Evolutionary conservation across 2,797 vertebrate species (phyloP).

Genomic region (Eutrigla gurnardus): DNA sequence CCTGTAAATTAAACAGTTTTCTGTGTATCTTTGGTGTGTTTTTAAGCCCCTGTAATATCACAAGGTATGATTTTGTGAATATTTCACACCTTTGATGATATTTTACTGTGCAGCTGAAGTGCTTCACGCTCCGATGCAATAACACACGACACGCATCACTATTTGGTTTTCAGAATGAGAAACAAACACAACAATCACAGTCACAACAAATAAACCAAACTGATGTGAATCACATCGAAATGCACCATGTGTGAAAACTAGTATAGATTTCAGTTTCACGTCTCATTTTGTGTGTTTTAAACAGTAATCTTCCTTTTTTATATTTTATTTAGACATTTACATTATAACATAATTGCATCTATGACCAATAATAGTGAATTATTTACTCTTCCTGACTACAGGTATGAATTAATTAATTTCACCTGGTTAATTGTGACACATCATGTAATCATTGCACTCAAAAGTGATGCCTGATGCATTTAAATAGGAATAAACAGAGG

Average conservation of each 20-base stretch:
- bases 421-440: no score
- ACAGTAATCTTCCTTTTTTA: not conserved
- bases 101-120: not conserved
- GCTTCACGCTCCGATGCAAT: not conserved
- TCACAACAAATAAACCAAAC: not conserved
- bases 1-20: not conserved
- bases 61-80: constrained; percentile 1
- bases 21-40: not conserved
- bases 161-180: not conserved
- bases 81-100: not conserved
- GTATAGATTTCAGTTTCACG: no score
- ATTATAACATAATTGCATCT: not conserved
- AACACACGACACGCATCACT: not conserved
- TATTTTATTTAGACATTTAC: not conserved
- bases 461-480: no score
- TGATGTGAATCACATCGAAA: not conserved
- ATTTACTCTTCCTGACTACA: not conserved
- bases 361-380: not conserved
- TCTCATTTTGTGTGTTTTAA: not conserved
- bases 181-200: not conserved
- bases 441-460: no score
- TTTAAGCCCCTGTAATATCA: not conserved
- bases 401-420: no score
- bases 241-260: not conserved
- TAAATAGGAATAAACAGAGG: no score